Conservation (phyloP, 1,140 invertebrate species). For the Drosophila guanche region DNA sequence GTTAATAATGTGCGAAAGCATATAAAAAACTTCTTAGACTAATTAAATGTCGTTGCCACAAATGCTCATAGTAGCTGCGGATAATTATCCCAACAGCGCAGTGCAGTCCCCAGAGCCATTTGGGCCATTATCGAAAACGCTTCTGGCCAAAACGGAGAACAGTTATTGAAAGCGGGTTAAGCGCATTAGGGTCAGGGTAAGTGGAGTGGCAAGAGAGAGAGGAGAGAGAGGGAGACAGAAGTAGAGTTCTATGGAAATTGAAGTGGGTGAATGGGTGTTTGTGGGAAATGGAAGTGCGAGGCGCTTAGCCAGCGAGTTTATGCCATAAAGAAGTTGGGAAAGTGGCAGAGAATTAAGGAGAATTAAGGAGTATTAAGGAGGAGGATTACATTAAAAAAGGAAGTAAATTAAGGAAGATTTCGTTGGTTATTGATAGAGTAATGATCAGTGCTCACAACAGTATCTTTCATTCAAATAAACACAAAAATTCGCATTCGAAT, state of each 20-base stretch:
- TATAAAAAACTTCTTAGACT: conserved; percentile 53
- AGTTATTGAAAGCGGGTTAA: conserved; percentile 44
- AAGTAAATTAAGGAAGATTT: no score
- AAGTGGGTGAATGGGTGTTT: not conserved
- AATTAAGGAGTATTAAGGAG: no score
- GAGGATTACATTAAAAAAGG: no score
- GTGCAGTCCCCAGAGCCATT: conserved; percentile 24
- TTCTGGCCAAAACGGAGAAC: conserved; percentile 44
- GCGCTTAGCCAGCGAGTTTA: no score
- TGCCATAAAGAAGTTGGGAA: no score
- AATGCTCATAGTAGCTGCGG: conserved; percentile 22
- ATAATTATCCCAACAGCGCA: conserved; percentile 32
- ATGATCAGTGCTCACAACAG: no score
- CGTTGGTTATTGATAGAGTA: no score
- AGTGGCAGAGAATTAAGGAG: no score
- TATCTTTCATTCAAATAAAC: no score
- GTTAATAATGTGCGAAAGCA: conserved; percentile 57
- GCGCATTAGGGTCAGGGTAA: conserved; percentile 42
- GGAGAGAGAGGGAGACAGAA: conserved; percentile 3
- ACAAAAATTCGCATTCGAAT: no score
- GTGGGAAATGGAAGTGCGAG: no score
- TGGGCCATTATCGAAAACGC: conserved; percentile 50
- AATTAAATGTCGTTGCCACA: conserved; percentile 50
- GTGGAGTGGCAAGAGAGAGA: conserved; percentile 17
- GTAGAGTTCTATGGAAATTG: not conserved